phyloP scores from a whole-genome alignment of 1,140 invertebrate genomes.

The Eubasilissa regina region DNA sequence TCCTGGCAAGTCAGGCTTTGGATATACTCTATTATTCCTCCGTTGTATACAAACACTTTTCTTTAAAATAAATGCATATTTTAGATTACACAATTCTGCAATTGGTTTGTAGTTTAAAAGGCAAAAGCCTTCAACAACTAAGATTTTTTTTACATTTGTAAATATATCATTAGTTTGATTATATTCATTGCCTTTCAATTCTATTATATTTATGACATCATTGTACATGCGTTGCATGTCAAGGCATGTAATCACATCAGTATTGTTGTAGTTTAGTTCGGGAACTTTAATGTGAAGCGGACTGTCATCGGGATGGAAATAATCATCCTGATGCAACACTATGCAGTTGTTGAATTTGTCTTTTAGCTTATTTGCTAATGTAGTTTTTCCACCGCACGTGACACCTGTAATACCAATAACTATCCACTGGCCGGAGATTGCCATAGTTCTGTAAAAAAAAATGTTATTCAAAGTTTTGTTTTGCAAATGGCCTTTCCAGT shows the following conservation, averaged over 20 bases:
- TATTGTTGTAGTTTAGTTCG: slow-evolving; percentile 83
- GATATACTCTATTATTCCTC: slow-evolving; percentile 77
- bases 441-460: too few species aligned
- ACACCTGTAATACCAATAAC: slow-evolving; percentile 83
- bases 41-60: slow-evolving; percentile 78
- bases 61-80: slow-evolving; percentile 81
- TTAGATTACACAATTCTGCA: slow-evolving; percentile 78
- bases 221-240: slow-evolving; percentile 82
- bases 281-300: slow-evolving; percentile 77
- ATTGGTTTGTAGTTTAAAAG: slow-evolving; percentile 68
- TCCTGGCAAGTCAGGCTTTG: slow-evolving; percentile 84
- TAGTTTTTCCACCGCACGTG: slow-evolving; percentile 87
- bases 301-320: slow-evolving; percentile 81
- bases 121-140: slow-evolving; percentile 36
- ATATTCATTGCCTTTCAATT: not conserved
- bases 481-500: too few species aligned
- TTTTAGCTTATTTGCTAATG: slow-evolving; percentile 75
- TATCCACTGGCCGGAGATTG: slow-evolving; percentile 71
- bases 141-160: slow-evolving; percentile 79
- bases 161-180: not conserved
- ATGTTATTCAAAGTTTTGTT: too few species aligned
- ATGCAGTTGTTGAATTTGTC: slow-evolving; percentile 69
- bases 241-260: slow-evolving; percentile 81
- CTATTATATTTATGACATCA: slow-evolving; percentile 70
- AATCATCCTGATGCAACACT: slow-evolving; percentile 83